Conservation (phyloP, 2,888 invertebrate species). For the Eudasyphora cyanicolor region DNA sequence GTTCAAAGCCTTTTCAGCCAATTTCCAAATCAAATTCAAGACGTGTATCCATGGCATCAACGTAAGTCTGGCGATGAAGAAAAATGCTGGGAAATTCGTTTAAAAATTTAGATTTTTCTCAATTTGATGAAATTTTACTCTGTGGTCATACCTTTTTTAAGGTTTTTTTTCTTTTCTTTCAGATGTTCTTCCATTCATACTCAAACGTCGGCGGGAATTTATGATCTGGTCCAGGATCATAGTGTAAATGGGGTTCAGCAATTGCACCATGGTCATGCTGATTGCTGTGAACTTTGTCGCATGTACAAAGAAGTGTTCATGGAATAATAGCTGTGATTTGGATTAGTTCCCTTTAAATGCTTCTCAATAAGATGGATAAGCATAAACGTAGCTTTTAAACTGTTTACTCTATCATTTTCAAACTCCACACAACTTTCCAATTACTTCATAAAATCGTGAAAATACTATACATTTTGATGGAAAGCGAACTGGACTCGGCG, state of each 20-base stretch:
- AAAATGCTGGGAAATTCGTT: too few species aligned
- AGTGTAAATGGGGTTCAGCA: neutral
- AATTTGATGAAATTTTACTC: neutral
- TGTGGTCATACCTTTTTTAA: neutral
- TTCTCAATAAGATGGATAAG: too few species aligned
- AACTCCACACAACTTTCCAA: too few species aligned
- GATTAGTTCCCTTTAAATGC: too few species aligned
- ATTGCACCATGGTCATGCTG: conserved; percentile 34
- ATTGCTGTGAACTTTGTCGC: conserved; percentile 56
- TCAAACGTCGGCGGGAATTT: conserved; percentile 46
- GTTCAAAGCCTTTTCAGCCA: neutral
- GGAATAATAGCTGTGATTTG: too few species aligned
- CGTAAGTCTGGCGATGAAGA: conserved; percentile 1
- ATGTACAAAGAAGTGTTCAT: conserved; percentile 55
- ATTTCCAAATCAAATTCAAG: conserved; percentile 16
- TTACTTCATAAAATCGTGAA: too few species aligned
- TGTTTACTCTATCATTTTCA: too few species aligned
- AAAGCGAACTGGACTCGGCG: too few species aligned
- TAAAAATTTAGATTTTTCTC: neutral
- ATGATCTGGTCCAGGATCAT: conserved; percentile 44
- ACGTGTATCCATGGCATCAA: conserved; percentile 48
- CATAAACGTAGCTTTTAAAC: too few species aligned
- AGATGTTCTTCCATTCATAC: conserved; percentile 50
- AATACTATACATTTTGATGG: too few species aligned
- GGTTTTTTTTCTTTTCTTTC: neutral